Evolutionary conservation across 2,113 vertebrate genomes (phyloP).

Genomic region (Panthera tigris): DNA sequence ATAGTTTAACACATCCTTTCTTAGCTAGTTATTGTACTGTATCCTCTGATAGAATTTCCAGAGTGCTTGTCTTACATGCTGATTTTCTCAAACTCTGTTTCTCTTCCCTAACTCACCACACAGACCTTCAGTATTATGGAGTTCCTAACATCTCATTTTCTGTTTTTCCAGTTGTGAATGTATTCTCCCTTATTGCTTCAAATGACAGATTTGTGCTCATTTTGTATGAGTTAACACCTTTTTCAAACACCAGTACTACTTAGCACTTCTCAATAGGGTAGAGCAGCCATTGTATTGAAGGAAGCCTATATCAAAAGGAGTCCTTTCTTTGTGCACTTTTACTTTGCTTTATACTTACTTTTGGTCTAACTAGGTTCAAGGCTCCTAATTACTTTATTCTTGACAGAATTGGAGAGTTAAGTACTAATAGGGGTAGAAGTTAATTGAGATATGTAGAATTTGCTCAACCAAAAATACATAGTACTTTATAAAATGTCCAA

Average conservation of each 20-base stretch:
- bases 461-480: neutral
- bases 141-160: neutral
- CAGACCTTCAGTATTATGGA: neutral
- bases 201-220: neutral
- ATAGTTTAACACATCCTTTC: neutral
- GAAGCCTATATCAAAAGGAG: neutral
- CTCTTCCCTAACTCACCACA: neutral
- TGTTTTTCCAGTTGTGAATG: neutral
- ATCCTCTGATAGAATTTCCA: neutral
- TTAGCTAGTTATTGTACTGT: neutral
- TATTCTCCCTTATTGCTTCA: neutral
- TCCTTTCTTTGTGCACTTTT: neutral
- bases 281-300: neutral
- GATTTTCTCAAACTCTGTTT: neutral
- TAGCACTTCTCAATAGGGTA: neutral
- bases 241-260: neutral
- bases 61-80: neutral
- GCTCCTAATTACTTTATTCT: neutral
- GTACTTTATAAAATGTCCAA: neutral
- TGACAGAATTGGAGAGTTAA: neutral
- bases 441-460: neutral
- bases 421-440: neutral
- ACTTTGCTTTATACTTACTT: neutral
- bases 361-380: neutral
- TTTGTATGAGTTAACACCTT: neutral